Evolutionary conservation across 2,888 invertebrate species (phyloP).

Genomic region (Bombylius discolor): DNA sequence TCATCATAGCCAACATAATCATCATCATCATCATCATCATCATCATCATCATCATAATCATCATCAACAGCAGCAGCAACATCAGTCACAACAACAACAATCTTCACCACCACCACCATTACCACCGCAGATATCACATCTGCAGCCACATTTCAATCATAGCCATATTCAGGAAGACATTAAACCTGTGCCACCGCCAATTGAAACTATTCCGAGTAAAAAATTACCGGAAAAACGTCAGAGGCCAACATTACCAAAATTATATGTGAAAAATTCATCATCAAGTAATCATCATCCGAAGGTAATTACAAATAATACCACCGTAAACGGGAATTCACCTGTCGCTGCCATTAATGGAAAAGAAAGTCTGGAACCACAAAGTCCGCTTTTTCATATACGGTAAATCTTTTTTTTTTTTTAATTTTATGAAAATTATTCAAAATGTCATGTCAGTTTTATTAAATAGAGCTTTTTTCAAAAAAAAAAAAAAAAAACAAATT

Average conservation of each 20-base stretch:
- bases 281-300: constrained; percentile 15
- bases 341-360: constrained; percentile 45
- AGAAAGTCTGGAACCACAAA: constrained; percentile 37
- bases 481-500: too few relatives aligned
- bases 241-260: constrained; percentile 57
- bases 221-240: constrained; percentile 67
- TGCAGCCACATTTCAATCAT: constrained; percentile 33
- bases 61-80: constrained; percentile 39
- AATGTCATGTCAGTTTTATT: too few relatives aligned
- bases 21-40: constrained; percentile 15
- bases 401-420: constrained; percentile 14
- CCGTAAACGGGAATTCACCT: constrained; percentile 51
- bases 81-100: constrained; percentile 33
- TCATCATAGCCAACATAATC: constrained; percentile 19
- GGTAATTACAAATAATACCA: constrained; percentile 37
- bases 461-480: too few relatives aligned
- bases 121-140: constrained; percentile 11
- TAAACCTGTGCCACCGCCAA: constrained; percentile 81
- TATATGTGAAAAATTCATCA: constrained; percentile 59
- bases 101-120: constrained; percentile 30
- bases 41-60: too few relatives aligned
- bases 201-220: constrained; percentile 81
- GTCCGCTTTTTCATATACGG: constrained; percentile 38
- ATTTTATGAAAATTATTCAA: too few relatives aligned
- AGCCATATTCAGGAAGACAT: constrained; percentile 48